A percentile compares a stretch with the other conserved stretches of the same genome.
Conservation (phyloP, 2,888 invertebrate genomes). For the Drosophila koepferae region DNA sequence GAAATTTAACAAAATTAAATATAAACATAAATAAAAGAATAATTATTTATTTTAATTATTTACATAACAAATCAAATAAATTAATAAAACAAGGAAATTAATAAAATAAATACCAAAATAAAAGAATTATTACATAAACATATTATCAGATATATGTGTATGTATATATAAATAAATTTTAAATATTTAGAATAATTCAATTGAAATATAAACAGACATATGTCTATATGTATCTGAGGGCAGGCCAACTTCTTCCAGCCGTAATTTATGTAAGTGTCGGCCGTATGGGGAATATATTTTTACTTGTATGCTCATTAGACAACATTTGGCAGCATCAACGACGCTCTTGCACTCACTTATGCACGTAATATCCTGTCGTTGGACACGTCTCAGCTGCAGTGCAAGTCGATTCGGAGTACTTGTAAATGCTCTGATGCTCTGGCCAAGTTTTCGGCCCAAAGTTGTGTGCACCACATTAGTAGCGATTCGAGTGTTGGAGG, state of each 20-base stretch:
- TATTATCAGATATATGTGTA: neutral
- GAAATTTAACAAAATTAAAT: too few relatives aligned
- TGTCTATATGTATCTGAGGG: neutral
- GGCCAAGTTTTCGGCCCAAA: slow-evolving; percentile 54
- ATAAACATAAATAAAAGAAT: too few relatives aligned
- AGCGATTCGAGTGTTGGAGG: slow-evolving; percentile 60
- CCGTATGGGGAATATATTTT: slow-evolving; percentile 6
- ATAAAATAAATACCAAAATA: too few relatives aligned
- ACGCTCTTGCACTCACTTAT: slow-evolving; percentile 54
- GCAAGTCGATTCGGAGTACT: slow-evolving; percentile 62
- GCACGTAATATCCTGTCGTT: slow-evolving; percentile 67
- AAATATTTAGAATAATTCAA: neutral
- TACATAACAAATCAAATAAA: too few relatives aligned
- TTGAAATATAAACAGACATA: neutral
- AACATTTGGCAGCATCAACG: slow-evolving; percentile 15
- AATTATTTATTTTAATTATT: too few relatives aligned
- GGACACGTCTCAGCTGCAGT: slow-evolving; percentile 61
- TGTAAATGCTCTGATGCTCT: slow-evolving; percentile 29
- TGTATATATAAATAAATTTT: neutral
- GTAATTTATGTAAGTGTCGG: slow-evolving; percentile 1
- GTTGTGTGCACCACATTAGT: slow-evolving; percentile 51
- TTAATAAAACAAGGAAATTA: too few relatives aligned
- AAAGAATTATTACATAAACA: too few relatives aligned
- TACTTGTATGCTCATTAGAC: slow-evolving; percentile 37
- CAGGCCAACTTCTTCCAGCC: neutral